phyloP scores from a whole-genome alignment of 2,888 invertebrate species.

The Amorpha juglandis region DNA sequence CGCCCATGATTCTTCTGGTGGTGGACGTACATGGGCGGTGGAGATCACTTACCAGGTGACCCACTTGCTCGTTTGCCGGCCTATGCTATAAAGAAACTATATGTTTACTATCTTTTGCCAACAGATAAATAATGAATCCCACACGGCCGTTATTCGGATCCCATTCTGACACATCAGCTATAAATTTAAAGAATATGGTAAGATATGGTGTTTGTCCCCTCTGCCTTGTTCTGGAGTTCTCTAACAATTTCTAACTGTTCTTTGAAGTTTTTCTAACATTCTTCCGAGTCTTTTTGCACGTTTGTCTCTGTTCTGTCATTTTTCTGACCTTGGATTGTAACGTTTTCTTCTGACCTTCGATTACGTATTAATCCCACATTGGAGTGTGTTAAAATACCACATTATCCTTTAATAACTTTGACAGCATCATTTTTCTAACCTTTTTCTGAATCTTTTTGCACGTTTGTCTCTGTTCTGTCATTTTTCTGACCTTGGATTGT shows the following conservation, averaged over 20 bases:
- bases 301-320: not conserved
- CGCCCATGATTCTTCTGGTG: too few relatives aligned
- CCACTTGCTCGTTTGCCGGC: too few relatives aligned
- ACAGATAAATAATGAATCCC: slow-evolving; percentile 54
- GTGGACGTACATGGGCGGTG: too few relatives aligned
- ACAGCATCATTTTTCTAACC: not conserved
- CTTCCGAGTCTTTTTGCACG: not conserved
- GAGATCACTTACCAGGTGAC: too few relatives aligned
- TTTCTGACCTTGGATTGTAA: too few relatives aligned
- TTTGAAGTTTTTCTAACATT: not conserved
- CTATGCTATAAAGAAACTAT: not conserved
- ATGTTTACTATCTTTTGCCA: slow-evolving; percentile 11
- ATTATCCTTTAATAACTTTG: too few relatives aligned
- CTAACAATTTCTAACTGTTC: not conserved
- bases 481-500: too few relatives aligned
- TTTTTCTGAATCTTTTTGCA: not conserved
- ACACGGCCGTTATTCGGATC: slow-evolving; percentile 78
- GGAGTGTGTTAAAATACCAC: too few relatives aligned
- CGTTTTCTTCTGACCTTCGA: too few relatives aligned
- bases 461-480: not conserved
- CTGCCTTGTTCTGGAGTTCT: not conserved
- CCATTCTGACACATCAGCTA: slow-evolving; percentile 87
- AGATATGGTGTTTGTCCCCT: slow-evolving; percentile 38
- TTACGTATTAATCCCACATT: too few relatives aligned
- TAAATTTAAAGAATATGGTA: slow-evolving; percentile 84